Evolutionary conservation across 2,888 invertebrate genomes (phyloP), one percentile per base, ranked within the genome.

Genomic region (Nemurella pictetii): DNA sequence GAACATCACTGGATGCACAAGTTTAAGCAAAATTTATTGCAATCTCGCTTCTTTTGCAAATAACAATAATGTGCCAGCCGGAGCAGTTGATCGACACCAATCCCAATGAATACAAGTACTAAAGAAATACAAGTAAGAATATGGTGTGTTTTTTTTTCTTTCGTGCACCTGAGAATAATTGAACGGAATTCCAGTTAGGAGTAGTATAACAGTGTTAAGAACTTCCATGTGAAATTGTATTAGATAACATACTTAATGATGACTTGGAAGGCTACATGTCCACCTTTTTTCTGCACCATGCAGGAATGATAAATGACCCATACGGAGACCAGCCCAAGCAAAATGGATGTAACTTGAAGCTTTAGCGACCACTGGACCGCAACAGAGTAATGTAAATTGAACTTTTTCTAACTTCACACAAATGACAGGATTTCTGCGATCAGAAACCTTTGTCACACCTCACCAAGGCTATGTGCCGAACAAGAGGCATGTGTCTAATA

Each of bases 241-340:
- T 55, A 55, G 55, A 55, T 55, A 55, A 55, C 55, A 55, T 55
- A 55, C 55, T 55, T 55, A 55, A 55, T 55, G 55, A 55, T 55
- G 55, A 55, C 55, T 55, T 55, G 75, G 75, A 75, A 75, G 75
- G 75, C 75, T 75, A 78, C n/a, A 78, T 78, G 78, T 78, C 78
- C 29, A n/a, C 28, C 78, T 28, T 78, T 78, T 78, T 78, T 28
- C 78, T 30, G 9, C 29, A 30, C 28, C 78, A 30, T 78, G 30
- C 78, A 78, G 75, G 30, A 78, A 78, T 82, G 82, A 82, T 82
- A 72, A 82, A 82, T 82, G 55, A 82, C 82, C 82, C 29, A 28
- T 28, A 72, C 82, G 55, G 55, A n/a, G 80, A 32, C 32, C 55
- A 28, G 2, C 55, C 15, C 20, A 72, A 35, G 29, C 55, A 82